Evolutionary conservation across 2,113 vertebrate species (phyloP).

Genomic region (Lepus europaeus): DNA sequence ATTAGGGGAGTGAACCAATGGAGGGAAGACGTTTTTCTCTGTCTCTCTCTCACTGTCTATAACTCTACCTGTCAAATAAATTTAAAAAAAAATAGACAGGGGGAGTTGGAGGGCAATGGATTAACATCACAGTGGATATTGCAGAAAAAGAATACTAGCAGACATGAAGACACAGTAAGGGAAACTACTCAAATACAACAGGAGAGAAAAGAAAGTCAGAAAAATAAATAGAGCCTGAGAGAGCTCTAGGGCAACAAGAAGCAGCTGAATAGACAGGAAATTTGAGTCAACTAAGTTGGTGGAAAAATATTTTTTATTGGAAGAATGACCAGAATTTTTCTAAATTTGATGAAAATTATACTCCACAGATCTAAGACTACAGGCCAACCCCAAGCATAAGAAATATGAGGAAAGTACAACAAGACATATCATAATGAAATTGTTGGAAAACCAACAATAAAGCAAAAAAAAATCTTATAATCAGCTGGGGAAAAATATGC

Average conservation of each 20-base stretch:
- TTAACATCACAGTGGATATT: neutral
- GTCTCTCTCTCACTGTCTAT: no score
- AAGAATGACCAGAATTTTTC: neutral
- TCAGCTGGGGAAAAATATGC: neutral
- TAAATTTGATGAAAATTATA: neutral
- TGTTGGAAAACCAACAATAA: neutral
- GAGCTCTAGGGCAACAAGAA: neutral
- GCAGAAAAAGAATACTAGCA: neutral
- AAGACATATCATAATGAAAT: neutral
- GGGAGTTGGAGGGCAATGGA: no score
- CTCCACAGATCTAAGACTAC: neutral
- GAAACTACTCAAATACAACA: neutral
- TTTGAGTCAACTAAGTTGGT: neutral
- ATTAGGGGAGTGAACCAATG: no score
- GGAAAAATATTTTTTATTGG: neutral
- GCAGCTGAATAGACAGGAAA: neutral
- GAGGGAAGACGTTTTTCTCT: no score
- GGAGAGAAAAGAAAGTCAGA: neutral
- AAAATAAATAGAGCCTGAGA: neutral
- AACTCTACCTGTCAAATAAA: no score
- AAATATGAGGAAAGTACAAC: neutral
- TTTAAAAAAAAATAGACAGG: no score
- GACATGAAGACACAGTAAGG: conserved; percentile 6
- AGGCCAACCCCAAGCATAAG: neutral
- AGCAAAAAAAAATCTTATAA: neutral